Conservation (phyloP, 2,888 invertebrate genomes). For the Phaonia tiefii region DNA sequence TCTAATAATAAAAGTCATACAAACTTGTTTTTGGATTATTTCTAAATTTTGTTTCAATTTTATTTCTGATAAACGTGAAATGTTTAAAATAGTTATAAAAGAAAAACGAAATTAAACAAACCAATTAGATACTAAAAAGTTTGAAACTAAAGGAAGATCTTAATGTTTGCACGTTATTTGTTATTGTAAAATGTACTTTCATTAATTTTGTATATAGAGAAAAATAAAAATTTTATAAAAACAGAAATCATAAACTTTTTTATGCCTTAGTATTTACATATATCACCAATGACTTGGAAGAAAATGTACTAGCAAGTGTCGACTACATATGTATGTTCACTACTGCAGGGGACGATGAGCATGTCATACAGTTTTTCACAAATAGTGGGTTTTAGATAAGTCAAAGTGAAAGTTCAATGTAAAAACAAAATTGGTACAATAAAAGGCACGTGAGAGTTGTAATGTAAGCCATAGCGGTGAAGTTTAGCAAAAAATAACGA, state of each 20-base stretch:
- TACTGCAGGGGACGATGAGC: no score
- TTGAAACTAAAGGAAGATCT: conserved; percentile 69
- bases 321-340: no score
- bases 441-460: conserved; percentile 45
- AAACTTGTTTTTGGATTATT: no score
- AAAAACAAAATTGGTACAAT: conserved; percentile 32
- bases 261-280: no score
- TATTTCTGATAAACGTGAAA: conserved; percentile 3
- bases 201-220: not conserved
- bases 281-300: no score
- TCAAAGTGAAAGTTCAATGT: not conserved
- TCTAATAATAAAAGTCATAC: no score
- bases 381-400: no score
- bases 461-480: not conserved
- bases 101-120: not conserved
- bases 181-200: not conserved
- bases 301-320: no score
- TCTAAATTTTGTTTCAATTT: not conserved
- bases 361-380: no score
- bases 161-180: conserved; percentile 61
- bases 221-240: not conserved
- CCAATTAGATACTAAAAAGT: conserved; percentile 33
- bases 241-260: no score
- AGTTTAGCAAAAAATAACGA: conserved; percentile 1
- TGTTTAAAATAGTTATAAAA: conserved; percentile 14